phyloP scores from a whole-genome alignment of 2,888 invertebrate genomes.

The Omphaloscelis lunosa region DNA sequence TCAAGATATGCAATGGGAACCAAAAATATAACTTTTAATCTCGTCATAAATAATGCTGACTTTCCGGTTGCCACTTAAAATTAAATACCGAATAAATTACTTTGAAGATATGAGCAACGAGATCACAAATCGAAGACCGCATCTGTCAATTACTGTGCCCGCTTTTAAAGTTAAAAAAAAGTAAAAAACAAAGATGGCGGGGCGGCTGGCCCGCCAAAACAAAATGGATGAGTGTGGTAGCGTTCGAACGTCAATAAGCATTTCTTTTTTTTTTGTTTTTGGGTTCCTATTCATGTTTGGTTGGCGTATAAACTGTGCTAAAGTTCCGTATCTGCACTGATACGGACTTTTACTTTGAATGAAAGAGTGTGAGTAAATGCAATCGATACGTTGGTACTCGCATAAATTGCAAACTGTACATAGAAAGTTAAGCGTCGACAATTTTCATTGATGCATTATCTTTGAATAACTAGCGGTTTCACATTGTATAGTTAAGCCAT shows the following conservation, averaged over 20 bases:
- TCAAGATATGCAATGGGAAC: slow-evolving; percentile 62
- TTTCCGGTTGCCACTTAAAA: slow-evolving; percentile 77
- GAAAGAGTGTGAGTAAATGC: background rate
- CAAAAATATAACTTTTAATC: slow-evolving; percentile 60
- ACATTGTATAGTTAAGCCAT: too few species aligned
- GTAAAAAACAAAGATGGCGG: slow-evolving; percentile 63
- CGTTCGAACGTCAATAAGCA: slow-evolving; percentile 65
- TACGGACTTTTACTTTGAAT: slow-evolving; percentile 25
- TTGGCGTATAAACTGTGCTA: slow-evolving; percentile 40
- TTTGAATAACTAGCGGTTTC: background rate
- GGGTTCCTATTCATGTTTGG: slow-evolving; percentile 52
- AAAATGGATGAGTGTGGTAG: slow-evolving; percentile 66
- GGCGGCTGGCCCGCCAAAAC: slow-evolving; percentile 65
- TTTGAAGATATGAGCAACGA: slow-evolving; percentile 70
- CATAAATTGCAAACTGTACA: background rate
- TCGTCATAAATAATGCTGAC: slow-evolving; percentile 56
- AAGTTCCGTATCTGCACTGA: slow-evolving; percentile 25
- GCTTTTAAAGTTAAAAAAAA: slow-evolving; percentile 67
- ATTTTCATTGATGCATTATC: background rate
- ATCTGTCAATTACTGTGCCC: slow-evolving; percentile 77
- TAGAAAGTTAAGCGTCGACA: too few species aligned
- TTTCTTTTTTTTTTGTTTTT: slow-evolving; percentile 38
- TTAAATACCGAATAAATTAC: slow-evolving; percentile 74
- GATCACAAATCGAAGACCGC: slow-evolving; percentile 74
- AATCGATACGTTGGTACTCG: background rate